Evolutionary conservation across 2,888 invertebrate species (phyloP), one percentile per base, ranked within the genome.

Genomic region (Parnassius mnemosyne): DNA sequence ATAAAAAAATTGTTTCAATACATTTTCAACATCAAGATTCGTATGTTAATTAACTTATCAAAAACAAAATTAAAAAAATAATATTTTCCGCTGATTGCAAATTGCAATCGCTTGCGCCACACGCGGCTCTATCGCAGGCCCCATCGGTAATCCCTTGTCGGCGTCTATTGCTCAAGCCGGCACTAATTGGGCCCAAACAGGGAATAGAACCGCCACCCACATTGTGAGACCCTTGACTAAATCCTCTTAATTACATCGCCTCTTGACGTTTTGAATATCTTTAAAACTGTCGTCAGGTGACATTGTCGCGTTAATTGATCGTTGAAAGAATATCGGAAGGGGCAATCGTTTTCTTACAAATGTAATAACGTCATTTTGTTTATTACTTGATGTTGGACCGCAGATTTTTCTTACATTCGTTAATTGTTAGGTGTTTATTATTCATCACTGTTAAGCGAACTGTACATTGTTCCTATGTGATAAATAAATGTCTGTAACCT

Each of bases 151-250:
- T 71, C 74, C 73, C 63, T 68, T 63, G 69, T 64, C 76, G 73
- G 71, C 70, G 67, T 69, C 67, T 65, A 65, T 67, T 60, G 67
- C 71, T 68, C 65, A 65, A 71, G 68, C 73, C 78, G 77, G 67
- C 72, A 74, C 78, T 81, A 83, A 83, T 81, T 79, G 81, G 77
- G 64, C 70, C 65, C 68, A 51, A 58, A 63, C 66, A 67, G 70
- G 69, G 65, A 54, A 61, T 41, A 60, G 66, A 61, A 46, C 64
- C 69, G 72, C 74, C 74, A 74, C 76, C 75, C 73, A 72, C 72
- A 69, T 66, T 68, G 69, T 54, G 65, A 57, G 63, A 57, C 70
- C 66, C 69, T 66, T 59, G 65, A 68, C 65, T 63, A 56, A 55
- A 66, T 68, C 66, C 71, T 69, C 73, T 74, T 75, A 72, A 77